Base-by-base conservation (phyloP, 2,888 invertebrate species). In the Tachina lurida region DNA sequence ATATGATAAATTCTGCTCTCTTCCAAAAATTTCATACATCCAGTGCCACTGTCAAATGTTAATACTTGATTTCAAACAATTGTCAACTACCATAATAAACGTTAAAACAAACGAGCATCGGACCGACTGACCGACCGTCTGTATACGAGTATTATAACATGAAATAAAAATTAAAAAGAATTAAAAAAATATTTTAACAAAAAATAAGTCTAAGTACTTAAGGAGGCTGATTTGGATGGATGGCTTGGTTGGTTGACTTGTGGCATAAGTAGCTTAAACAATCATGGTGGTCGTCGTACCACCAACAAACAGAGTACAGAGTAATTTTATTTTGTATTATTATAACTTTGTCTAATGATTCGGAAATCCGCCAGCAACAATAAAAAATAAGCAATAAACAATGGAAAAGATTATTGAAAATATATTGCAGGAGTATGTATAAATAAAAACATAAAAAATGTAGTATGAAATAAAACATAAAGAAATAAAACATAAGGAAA, bases 281-380 rank as follows among this genome's bases (percentile, higher is more conserved):
- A 88, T 88, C 87, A 89, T 89, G 92, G 92, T 92, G 92, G 92
- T 92, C 92, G 73, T 22, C 47, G 58, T 68, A 58, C 60, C 71
- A 63, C 43, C 54, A 78, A 31, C 31, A 31, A 31, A 31, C 31
- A 31, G 7, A 31, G n/a, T 52, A 43, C 19, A 39, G 13, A 43
- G 22, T 8, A 49, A 52, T 52, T 71, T 49, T 54, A 8, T 87
- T 79, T 77, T 87, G 88, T 71, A 71, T 77, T 79, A 79, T 65
- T 56, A 90, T 91, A 90, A 91, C 91, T 91, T 92, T 90, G 91
- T 88, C 91, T 92, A 92, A 92, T 92, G 91, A 91, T 89, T 91
- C 89, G 91, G 91, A 92, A 92, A 92, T 92, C 91, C 92, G 91
- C 91, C 92, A 91, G 89, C 89, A 90, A 90, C 89, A 89, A 90